Conservation (phyloP, 2,888 invertebrate species). For the Deilephila porcellus region DNA sequence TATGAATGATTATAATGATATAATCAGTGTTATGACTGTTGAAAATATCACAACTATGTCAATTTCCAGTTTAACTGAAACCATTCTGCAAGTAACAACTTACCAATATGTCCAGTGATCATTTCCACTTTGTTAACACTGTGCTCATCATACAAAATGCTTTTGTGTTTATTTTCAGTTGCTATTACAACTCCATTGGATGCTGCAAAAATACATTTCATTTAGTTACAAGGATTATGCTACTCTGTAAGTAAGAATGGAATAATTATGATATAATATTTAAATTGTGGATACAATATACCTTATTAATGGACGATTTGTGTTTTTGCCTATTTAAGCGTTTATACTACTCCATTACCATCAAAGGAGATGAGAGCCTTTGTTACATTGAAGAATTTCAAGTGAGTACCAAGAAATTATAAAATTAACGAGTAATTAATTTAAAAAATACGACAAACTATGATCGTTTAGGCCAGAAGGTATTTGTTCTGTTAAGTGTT, state of each 20-base stretch:
- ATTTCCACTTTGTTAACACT: constrained; percentile 98
- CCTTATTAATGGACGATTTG: too few relatives aligned
- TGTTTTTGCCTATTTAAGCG: too few relatives aligned
- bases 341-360: too few relatives aligned
- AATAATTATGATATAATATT: too few relatives aligned
- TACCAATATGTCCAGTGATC: constrained; percentile 92
- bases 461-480: background rate
- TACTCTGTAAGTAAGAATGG: too few relatives aligned
- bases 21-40: background rate
- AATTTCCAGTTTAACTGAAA: background rate
- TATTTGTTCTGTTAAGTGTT: background rate
- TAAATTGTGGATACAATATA: too few relatives aligned
- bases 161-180: constrained; percentile 99
- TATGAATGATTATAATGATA: too few relatives aligned
- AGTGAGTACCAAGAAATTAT: too few relatives aligned
- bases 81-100: background rate
- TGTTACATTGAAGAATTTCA: too few relatives aligned
- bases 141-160: constrained; percentile 97
- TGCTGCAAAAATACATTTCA: constrained; percentile 83
- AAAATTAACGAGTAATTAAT: too few relatives aligned
- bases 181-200: constrained; percentile 99
- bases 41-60: background rate
- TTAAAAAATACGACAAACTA: too few relatives aligned
- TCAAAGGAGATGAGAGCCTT: too few relatives aligned
- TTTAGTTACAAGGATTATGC: background rate